Evolutionary conservation across 2,797 vertebrate genomes (phyloP).

Genomic region (Girardinus metallicus): DNA sequence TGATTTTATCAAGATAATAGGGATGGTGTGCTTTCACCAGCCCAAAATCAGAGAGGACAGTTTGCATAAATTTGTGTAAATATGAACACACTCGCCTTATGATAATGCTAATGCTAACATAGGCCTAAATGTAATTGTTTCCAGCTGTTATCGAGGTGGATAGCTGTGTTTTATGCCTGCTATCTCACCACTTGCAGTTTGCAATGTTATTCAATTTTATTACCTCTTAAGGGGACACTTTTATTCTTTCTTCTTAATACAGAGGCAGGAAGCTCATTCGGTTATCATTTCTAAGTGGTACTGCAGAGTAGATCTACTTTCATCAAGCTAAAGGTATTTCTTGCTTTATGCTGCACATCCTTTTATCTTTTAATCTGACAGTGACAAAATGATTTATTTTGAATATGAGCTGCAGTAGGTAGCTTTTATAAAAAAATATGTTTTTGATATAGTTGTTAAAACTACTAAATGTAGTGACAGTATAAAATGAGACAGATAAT

Average conservation of each 20-base stretch:
- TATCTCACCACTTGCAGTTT: conserved; percentile 6
- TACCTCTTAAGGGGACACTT: conserved; percentile 25
- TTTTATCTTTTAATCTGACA: background rate
- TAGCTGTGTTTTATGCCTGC: background rate
- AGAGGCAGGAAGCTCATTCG: conserved; percentile 26
- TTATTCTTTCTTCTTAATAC: conserved; percentile 21
- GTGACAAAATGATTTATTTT: background rate
- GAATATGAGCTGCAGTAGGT: background rate
- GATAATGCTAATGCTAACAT: background rate
- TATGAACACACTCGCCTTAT: background rate
- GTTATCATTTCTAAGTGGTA: conserved; percentile 1
- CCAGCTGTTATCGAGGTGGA: conserved; percentile 1
- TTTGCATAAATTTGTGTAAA: conserved; percentile 8
- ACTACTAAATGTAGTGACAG: no score
- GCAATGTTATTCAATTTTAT: conserved; percentile 27
- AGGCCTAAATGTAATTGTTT: background rate
- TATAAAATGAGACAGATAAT: no score
- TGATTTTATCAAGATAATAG: background rate
- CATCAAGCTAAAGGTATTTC: background rate
- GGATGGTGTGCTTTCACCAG: background rate
- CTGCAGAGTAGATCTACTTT: background rate
- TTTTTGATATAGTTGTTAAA: no score
- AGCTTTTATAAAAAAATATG: no score
- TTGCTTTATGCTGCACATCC: background rate
- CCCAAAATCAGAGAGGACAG: conserved; percentile 1